Evolutionary conservation across 2,113 vertebrate species (phyloP), one percentile per base, ranked within the genome.

Genomic region (Lontra canadensis): DNA sequence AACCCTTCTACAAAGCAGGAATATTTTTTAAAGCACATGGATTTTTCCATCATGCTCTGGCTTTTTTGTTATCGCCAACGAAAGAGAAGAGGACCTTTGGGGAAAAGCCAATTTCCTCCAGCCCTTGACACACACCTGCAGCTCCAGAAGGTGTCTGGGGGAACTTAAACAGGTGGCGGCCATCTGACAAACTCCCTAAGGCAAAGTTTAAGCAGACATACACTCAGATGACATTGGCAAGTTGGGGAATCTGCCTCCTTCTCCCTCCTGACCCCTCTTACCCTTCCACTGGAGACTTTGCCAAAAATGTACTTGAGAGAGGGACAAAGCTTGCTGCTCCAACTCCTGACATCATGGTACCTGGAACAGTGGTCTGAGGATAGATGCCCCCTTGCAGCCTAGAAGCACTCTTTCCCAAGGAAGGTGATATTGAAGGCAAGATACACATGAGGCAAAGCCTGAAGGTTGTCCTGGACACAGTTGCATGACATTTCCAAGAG

Each of bases 191-290:
- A 18, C 57, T 57, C 71, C 31, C 13, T 11, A 25, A 47, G 57
- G 90, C 81, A 57, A n/a, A 79, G 63, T 71, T 84, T 87, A 90
- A 93, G 97, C 86, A 96, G 71, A 52, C 4, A 82, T 3, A 42
- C 31, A 17, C 47, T 86, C 47, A 34, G 59, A 49, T 11, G 23
- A 23, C 80, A n/a, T 26, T 71, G 71, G 15, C 6, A 0, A 88
- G 44, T 13, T 36, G 49, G 18, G 34, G n/a, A 71, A 20, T 42
- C n/a, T 59, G 31, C 55, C 59, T 82, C 67, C 86, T 69, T 80
- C 55, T 83, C 18, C 26, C 4, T 69, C 47, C 44, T 42, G 29
- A 76, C 17, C 52, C 3, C 0, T 29, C 59, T 76, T 59, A 15
- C 65, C 73, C 90, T 95, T 39, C 61, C 74, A 65, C 1, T 11